Evolutionary conservation across 1,140 invertebrate genomes (phyloP).

Genomic region (Drosophila navojoa): DNA sequence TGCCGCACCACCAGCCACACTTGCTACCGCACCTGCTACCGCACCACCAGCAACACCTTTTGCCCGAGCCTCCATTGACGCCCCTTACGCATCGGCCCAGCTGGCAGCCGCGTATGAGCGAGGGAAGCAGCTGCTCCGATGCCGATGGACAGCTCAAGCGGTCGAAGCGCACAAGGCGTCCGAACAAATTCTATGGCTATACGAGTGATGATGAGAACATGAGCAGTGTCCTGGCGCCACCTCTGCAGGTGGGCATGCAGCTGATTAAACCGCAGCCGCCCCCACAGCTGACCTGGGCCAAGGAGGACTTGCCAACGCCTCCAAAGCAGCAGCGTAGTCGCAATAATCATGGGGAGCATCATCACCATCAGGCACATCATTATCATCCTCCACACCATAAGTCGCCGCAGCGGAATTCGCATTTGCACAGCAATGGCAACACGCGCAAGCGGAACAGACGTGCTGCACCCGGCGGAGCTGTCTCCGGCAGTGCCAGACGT

Average conservation of each 20-base stretch:
- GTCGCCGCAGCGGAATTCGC: constrained; percentile 35
- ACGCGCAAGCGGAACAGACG: constrained; percentile 58
- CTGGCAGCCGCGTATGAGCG: constrained; percentile 59
- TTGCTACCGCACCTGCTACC: neutral
- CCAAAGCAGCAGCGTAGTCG: constrained; percentile 62
- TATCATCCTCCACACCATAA: constrained; percentile 25
- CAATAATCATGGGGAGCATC: constrained; percentile 44
- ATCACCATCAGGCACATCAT: constrained; percentile 40
- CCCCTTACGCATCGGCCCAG: constrained; percentile 56
- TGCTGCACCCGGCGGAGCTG: constrained; percentile 22
- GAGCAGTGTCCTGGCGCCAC: constrained; percentile 58
- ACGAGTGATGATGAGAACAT: constrained; percentile 90
- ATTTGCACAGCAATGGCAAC: constrained; percentile 39
- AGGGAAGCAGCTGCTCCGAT: constrained; percentile 84
- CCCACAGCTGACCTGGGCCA: constrained; percentile 88
- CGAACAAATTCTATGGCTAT: constrained; percentile 93
- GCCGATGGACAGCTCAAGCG: constrained; percentile 86
- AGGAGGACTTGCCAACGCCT: constrained; percentile 86
- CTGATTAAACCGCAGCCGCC: constrained; percentile 86
- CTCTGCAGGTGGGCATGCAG: constrained; percentile 83
- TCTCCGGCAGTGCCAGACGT: constrained; percentile 21
- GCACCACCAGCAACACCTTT: neutral
- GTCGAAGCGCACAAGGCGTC: constrained; percentile 90
- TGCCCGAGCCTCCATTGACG: constrained; percentile 30
- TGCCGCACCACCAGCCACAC: neutral